Evolutionary conservation across 2,113 vertebrate genomes (phyloP).

Genomic region (Dasyurus viverrinus): DNA sequence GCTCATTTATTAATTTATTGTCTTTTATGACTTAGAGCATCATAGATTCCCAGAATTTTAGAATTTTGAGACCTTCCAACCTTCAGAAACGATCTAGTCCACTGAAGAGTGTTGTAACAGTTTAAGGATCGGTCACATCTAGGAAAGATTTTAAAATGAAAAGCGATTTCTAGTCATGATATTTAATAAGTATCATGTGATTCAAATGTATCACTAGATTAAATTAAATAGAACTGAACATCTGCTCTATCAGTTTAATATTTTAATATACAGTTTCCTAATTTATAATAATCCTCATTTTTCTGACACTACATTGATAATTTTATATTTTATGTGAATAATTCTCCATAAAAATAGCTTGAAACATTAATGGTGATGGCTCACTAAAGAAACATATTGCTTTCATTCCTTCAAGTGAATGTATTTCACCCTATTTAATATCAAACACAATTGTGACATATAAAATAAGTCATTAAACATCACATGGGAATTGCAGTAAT

Average conservation of each 20-base stretch:
- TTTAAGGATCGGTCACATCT: conserved; percentile 41
- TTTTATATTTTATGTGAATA: conserved; percentile 58
- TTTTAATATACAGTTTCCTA: conserved; percentile 47
- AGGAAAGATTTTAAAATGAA: conserved; percentile 54
- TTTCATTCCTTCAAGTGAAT: conserved; percentile 11
- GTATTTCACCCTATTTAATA: conserved; percentile 33
- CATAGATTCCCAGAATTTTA: conserved; percentile 22
- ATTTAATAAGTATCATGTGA: conserved; percentile 58
- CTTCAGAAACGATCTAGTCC: not conserved
- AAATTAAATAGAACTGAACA: conserved; percentile 29
- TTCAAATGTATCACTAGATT: conserved; percentile 28
- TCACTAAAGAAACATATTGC: conserved; percentile 50
- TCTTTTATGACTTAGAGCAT: conserved; percentile 15
- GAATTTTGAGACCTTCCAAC: conserved; percentile 8
- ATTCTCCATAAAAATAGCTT: conserved; percentile 50
- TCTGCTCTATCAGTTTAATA: conserved; percentile 54
- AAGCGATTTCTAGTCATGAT: conserved; percentile 15
- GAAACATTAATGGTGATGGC: conserved; percentile 28
- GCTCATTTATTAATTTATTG: not conserved
- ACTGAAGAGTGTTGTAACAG: conserved; percentile 23
- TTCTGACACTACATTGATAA: conserved; percentile 22
- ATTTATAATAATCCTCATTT: conserved; percentile 48
- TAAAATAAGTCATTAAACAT: not conserved
- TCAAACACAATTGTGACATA: conserved; percentile 24
- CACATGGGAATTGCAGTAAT: conserved; percentile 3